phyloP scores from a whole-genome alignment of 1,140 invertebrate genomes.

The Drosophila albomicans region DNA sequence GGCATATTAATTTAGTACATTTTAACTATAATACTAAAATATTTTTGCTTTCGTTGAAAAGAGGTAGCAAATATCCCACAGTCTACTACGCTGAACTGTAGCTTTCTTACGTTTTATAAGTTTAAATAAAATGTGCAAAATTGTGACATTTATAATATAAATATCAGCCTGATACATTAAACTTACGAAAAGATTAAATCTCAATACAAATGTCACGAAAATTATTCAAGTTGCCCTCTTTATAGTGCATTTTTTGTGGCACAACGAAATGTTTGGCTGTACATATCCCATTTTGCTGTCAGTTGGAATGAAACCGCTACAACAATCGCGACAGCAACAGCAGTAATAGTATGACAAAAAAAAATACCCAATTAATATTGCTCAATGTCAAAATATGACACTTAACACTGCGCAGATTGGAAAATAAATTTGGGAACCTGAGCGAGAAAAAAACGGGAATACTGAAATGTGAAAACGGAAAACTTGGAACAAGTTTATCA shows the following conservation, averaged over 20 bases:
- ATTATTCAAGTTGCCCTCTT: slow-evolving; percentile 13
- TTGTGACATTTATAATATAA: too few species aligned
- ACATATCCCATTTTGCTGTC: slow-evolving; percentile 39
- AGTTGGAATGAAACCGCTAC: slow-evolving; percentile 19
- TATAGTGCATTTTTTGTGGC: slow-evolving; percentile 10
- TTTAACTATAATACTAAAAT: too few species aligned
- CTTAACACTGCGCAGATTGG: slow-evolving; percentile 64
- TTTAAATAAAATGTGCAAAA: too few species aligned
- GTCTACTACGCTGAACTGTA: too few species aligned
- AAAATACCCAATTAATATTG: slow-evolving; percentile 68
- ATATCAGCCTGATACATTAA: too few species aligned
- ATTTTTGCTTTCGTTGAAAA: too few species aligned
- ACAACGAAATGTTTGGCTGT: slow-evolving; percentile 26
- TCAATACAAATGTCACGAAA: not conserved
- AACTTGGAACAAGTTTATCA: slow-evolving; percentile 30
- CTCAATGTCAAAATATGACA: slow-evolving; percentile 71
- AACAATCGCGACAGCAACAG: slow-evolving; percentile 5
- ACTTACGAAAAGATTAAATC: too few species aligned
- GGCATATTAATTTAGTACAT: too few species aligned
- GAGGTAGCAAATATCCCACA: too few species aligned
- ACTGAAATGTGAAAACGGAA: slow-evolving; percentile 11
- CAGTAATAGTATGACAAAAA: slow-evolving; percentile 8
- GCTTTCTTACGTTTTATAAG: too few species aligned
- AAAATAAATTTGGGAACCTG: slow-evolving; percentile 44
- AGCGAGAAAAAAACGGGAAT: slow-evolving; percentile 17